Evolutionary conservation across 1,140 invertebrate genomes (phyloP), one percentile per base, ranked within the genome.

Genomic region (Solenopsis invicta): DNA sequence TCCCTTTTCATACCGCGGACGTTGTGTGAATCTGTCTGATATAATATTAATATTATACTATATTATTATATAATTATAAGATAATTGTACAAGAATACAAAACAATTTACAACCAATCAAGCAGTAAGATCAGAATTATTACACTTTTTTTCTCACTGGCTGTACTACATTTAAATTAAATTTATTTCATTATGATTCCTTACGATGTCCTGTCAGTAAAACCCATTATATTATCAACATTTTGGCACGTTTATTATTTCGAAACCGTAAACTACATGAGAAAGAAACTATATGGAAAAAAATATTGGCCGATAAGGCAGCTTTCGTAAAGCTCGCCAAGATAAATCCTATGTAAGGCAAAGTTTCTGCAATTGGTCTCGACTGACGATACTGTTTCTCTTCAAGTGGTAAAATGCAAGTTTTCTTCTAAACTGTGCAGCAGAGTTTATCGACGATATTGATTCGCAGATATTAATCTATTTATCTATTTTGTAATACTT

Each of bases 151-250:
- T 95, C 91, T 95, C 93, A 93, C 92, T 94, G 91, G 91, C 93
- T 95, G 93, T 95, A 95, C 92, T 93, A 94, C 93, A 92, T 94
- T 95, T 94, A 93, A 94, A 95, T 95, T 95, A 94, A 94, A 94
- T 93, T 94, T 92, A 95, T 95, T 95, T 95, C 93, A 90, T 94
- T 93, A 95, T 94, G 90, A 94, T 21, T 82, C 82, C 21, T 80
- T 34, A 75, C 66, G 45, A 85, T 85, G 59, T 82, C 67, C 80
- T 82, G 45, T 81, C 24, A 64, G 52, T 48, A 64, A 62, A 64
- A 64, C 56, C 75, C 10, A 77, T 62, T 61, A 62, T 61, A 77
- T 77, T 77, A 21, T 59, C 75, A 6, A 77, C 6, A 64, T 62
- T 64, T 74, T 50, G 1, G 54, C 74, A 48, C 41, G 6, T 74